Percentiles rank a stretch among this genome's conserved stretches.
Conservation (phyloP, 2,888 invertebrate genomes). For the Ecdyonurus torrentis region DNA sequence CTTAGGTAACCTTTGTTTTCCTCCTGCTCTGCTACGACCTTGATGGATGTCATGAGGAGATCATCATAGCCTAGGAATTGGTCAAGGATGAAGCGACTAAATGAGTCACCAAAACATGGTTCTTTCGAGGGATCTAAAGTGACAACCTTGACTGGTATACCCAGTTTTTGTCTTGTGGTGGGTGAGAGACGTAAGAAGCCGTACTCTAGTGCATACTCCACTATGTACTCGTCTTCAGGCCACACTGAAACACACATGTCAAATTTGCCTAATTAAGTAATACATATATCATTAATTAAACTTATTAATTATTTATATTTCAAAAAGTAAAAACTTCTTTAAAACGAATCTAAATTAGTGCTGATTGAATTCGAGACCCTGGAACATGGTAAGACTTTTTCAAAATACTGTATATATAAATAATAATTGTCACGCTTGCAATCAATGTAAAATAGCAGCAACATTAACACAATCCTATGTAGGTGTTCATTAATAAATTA, state of each 20-base stretch:
- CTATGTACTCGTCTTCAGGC: slow-evolving; percentile 84
- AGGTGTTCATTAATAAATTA: no score
- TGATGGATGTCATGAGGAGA: slow-evolving; percentile 89
- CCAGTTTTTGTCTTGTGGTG: slow-evolving; percentile 65
- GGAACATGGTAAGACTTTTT: no score
- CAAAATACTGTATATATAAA: no score
- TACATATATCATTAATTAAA: no score
- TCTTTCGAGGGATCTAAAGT: slow-evolving; percentile 75
- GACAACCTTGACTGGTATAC: slow-evolving; percentile 80
- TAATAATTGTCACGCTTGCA: no score
- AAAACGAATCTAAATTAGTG: no score
- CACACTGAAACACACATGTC: slow-evolving; percentile 24
- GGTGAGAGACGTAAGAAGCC: slow-evolving; percentile 86
- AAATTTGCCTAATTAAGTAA: no score
- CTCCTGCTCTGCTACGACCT: slow-evolving; percentile 86
- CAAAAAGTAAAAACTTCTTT: no score
- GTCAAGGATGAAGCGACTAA: slow-evolving; percentile 77
- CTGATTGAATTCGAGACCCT: no score
- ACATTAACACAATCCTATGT: no score
- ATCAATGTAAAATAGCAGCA: no score
- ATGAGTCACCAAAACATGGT: slow-evolving; percentile 83
- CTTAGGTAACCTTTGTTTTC: slow-evolving; percentile 89
- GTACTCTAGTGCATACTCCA: slow-evolving; percentile 95
- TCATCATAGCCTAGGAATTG: slow-evolving; percentile 96
- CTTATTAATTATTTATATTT: no score